phyloP scores from a whole-genome alignment of 2,113 vertebrate genomes.

The Ceyx melanurus region DNA sequence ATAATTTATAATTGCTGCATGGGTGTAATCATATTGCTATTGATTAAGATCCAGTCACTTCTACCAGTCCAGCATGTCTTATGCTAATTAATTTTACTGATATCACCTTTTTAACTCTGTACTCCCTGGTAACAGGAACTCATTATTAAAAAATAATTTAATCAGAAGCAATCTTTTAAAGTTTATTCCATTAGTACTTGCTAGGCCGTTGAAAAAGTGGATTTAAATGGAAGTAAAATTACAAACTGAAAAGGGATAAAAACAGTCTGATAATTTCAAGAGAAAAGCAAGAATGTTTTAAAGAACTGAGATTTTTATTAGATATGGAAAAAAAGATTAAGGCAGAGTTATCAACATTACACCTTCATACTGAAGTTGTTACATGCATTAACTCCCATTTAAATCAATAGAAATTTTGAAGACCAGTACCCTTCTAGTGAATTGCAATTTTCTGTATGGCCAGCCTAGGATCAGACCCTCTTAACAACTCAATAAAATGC shows the following conservation, averaged over 20 bases:
- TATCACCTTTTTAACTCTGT: conserved; percentile 85
- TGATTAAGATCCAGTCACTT: conserved; percentile 90
- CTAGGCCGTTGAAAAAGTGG: conserved; percentile 10
- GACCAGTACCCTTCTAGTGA: neutral
- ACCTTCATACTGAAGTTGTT: conserved; percentile 11
- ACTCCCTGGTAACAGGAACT: conserved; percentile 79
- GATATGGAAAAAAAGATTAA: conserved; percentile 4
- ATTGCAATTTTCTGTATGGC: neutral
- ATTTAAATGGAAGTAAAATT: conserved; percentile 45
- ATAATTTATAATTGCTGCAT: conserved; percentile 94
- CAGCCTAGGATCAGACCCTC: neutral
- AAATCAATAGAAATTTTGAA: neutral
- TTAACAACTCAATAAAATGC: neutral
- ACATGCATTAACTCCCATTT: neutral
- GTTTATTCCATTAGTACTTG: conserved; percentile 68
- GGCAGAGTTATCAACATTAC: neutral
- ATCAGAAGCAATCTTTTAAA: conserved; percentile 70
- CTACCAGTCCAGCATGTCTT: conserved; percentile 85
- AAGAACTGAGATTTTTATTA: neutral
- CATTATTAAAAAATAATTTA: conserved; percentile 80
- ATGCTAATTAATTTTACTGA: conserved; percentile 82
- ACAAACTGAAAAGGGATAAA: conserved; percentile 18
- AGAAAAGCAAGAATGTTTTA: neutral
- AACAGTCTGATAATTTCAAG: neutral
- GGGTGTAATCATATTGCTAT: conserved; percentile 96